phyloP scores from a whole-genome alignment of 2,113 vertebrate species.

The Hemichromis elongatus region DNA sequence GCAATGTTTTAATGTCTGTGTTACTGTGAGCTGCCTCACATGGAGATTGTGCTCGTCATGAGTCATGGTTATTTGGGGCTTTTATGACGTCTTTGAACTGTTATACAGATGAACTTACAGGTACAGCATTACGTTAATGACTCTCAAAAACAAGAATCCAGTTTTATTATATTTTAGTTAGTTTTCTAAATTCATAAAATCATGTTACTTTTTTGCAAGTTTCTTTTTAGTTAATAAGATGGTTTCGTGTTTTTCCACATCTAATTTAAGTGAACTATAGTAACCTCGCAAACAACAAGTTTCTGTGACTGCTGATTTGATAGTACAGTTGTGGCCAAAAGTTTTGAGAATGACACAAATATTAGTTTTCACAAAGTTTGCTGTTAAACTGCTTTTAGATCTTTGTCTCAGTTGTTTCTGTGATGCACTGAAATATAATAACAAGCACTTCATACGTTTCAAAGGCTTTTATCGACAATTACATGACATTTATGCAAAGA shows the following conservation, averaged over 20 bases:
- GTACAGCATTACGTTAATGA: not conserved
- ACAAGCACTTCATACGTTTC: too few relatives aligned
- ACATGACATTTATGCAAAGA: too few relatives aligned
- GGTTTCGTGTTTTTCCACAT: not conserved
- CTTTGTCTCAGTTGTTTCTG: too few relatives aligned
- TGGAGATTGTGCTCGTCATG: not conserved
- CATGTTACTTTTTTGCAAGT: not conserved
- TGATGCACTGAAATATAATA: too few relatives aligned
- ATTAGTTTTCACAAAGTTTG: too few relatives aligned
- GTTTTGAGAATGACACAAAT: too few relatives aligned
- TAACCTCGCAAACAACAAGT: not conserved
- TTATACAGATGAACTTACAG: accelerated
- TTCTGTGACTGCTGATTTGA: too few relatives aligned
- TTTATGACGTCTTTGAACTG: not conserved
- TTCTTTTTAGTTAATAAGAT: not conserved
- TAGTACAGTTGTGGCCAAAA: too few relatives aligned
- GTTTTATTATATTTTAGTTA: not conserved
- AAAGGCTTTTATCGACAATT: too few relatives aligned
- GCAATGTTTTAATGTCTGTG: not conserved
- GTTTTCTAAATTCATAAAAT: not conserved
- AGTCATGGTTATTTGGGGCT: not conserved
- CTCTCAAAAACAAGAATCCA: not conserved
- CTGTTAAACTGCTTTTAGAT: too few relatives aligned
- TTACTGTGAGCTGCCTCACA: not conserved
- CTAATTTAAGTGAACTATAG: not conserved